Evolutionary conservation across 2,888 invertebrate genomes (phyloP).

Genomic region (Tachina fera): DNA sequence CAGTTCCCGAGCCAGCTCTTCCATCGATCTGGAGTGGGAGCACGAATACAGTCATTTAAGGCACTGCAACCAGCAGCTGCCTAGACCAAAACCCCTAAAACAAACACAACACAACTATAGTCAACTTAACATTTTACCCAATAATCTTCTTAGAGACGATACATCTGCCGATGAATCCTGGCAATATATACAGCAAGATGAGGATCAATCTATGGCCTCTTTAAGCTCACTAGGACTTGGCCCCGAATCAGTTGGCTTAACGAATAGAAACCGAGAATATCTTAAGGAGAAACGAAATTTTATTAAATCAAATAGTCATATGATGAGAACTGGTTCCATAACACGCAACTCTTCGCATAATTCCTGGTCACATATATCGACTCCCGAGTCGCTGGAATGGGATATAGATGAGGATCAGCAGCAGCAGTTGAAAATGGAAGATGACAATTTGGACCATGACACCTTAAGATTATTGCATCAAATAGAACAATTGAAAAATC

Average conservation of each 20-base stretch:
- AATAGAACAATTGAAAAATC: conserved; percentile 87
- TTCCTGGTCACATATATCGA: conserved; percentile 86
- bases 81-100: conserved; percentile 71
- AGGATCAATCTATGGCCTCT: conserved; percentile 74
- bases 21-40: conserved; percentile 89
- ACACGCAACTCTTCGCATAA: conserved; percentile 82
- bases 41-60: conserved; percentile 84
- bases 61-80: conserved; percentile 68
- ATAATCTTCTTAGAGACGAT: conserved; percentile 52
- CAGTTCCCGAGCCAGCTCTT: conserved; percentile 86
- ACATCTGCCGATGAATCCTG: conserved; percentile 71
- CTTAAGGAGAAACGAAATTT: conserved; percentile 32
- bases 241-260: conserved; percentile 6
- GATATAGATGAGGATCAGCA: conserved; percentile 85
- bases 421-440: conserved; percentile 81
- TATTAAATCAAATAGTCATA: conserved; percentile 41
- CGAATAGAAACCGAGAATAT: conserved; percentile 26
- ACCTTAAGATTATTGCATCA: conserved; percentile 87
- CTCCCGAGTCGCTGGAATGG: conserved; percentile 88
- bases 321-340: conserved; percentile 73
- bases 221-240: conserved; percentile 70
- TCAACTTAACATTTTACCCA: conserved; percentile 52
- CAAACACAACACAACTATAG: conserved; percentile 73
- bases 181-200: conserved; percentile 73
- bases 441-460: conserved; percentile 85